Evolutionary conservation across 2,797 vertebrate species (phyloP), one percentile per base, ranked within the genome.

Genomic region (Alca torda): DNA sequence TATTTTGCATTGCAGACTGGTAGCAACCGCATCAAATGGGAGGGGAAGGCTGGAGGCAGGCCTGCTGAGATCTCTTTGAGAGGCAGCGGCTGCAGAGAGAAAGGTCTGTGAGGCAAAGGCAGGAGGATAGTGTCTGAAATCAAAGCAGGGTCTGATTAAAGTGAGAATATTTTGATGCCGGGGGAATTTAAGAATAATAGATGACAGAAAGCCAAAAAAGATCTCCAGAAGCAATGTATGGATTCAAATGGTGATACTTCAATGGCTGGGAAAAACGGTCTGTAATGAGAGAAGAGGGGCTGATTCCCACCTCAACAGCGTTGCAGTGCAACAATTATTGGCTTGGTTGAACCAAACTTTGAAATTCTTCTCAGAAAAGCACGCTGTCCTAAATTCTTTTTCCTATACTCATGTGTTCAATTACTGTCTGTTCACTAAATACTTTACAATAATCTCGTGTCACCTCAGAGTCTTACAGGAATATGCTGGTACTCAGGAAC

Each of bases 111-210:
- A 70, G 87, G 91, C 60, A 70, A 82, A 82, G 33, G 16, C 26
- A 11, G 80, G 67, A 60, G 35, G 33, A 67, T n/a, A 25, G 10
- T 6, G n/a, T 54, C 56, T 56, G 75, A 94, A 91, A 93, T 91
- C 72, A 74, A 91, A 92, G 78, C 68, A 67, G 41, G 15, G n/a
- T 26, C 91, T 93, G 72, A 87, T 93, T 89, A 82, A 85, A 94
- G 50, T 10, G 68, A 64, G 60, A 56, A 31, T 67, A n/a, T 83
- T 69, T 35, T 35, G 35, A 65, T 87, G 81, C 63, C 4, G 2
- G 13, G 54, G n/a, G 54, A 51, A 89, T 78, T 56, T 16, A 16
- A 35, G 45, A 18, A 6, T 2, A 17, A 84, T 13, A 79, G 87
- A 82, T 4, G 33, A 48, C 24, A 93, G 69, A 79, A 61, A 60